These are phyloP conservation scores for Luffia ferchaultella DNA, from an alignment of 2,888 invertebrate genomes.

Conservation along the genomic window DNA sequence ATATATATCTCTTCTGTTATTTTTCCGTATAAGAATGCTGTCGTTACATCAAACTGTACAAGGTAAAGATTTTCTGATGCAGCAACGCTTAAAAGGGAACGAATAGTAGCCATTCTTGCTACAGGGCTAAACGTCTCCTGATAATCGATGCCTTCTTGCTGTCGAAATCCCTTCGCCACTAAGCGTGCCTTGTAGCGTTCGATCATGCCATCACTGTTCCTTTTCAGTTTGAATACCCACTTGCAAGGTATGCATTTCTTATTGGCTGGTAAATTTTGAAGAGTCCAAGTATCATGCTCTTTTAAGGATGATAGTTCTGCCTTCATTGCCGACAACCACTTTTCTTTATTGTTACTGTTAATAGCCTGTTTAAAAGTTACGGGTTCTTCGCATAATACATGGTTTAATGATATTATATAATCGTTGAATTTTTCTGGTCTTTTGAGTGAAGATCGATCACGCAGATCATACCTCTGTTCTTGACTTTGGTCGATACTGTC, in stretches of 20 bases:
- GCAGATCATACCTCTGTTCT: no score
- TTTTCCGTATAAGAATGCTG: conserved; percentile 8
- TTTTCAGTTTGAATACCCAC: neutral
- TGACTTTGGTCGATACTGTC: no score
- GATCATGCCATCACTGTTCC: neutral
- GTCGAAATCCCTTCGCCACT: neutral
- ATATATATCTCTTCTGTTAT: conserved; percentile 9
- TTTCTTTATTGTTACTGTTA: no score
- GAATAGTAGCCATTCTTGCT: conserved; percentile 8
- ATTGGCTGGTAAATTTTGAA: neutral
- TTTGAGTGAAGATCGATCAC: no score
- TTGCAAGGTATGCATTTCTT: conserved; percentile 1
- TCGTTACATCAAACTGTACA: neutral
- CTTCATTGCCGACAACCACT: no score
- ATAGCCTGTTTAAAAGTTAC: no score
- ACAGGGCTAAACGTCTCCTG: conserved; percentile 5
- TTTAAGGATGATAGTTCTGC: no score
- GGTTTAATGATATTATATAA: no score
- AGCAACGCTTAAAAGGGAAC: conserved; percentile 8
- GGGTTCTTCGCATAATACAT: no score
- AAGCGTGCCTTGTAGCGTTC: neutral
- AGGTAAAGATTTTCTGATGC: conserved; percentile 7
- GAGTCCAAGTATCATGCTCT: no score
- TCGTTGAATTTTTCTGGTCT: no score
- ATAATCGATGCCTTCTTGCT: neutral